Evolutionary conservation across 2,888 invertebrate species (phyloP).

Genomic region (Apotomis betuletana): DNA sequence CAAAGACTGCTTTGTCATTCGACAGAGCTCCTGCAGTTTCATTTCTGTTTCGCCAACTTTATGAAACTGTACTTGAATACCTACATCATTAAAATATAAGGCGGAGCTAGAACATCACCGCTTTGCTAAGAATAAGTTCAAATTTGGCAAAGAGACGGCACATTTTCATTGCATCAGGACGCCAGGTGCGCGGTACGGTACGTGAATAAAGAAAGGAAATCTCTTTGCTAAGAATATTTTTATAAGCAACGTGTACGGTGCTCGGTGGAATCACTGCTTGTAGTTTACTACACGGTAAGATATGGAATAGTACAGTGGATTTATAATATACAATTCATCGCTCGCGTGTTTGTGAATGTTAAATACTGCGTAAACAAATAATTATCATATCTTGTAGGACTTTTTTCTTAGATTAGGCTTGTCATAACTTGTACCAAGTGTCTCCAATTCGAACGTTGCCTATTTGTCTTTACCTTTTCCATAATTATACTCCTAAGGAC

Average conservation of each 20-base stretch:
- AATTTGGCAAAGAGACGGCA: slow-evolving; percentile 73
- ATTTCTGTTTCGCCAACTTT: slow-evolving; percentile 53
- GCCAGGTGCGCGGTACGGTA: slow-evolving; percentile 67
- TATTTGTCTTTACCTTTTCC: too few relatives aligned
- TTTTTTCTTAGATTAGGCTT: too few relatives aligned
- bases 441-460: too few relatives aligned
- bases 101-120: slow-evolving; percentile 55
- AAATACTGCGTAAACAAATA: too few relatives aligned
- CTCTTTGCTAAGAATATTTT: slow-evolving; percentile 66
- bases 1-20: slow-evolving; percentile 46
- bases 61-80: slow-evolving; percentile 54
- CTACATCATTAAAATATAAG: slow-evolving; percentile 59
- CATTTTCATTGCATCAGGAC: slow-evolving; percentile 70
- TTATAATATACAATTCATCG: too few relatives aligned
- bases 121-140: slow-evolving; percentile 66
- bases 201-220: slow-evolving; percentile 66
- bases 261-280: slow-evolving; percentile 60
- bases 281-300: slow-evolving; percentile 57
- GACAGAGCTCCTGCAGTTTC: slow-evolving; percentile 49
- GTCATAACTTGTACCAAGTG: too few relatives aligned
- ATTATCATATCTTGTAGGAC: too few relatives aligned
- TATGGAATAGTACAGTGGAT: background rate
- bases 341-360: too few relatives aligned
- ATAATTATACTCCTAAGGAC: too few relatives aligned
- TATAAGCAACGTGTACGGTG: slow-evolving; percentile 61